Percentiles rank a stretch among this genome's conserved stretches.
Conservation (phyloP, 2,113 vertebrate species). For the Bungarus multicinctus region DNA sequence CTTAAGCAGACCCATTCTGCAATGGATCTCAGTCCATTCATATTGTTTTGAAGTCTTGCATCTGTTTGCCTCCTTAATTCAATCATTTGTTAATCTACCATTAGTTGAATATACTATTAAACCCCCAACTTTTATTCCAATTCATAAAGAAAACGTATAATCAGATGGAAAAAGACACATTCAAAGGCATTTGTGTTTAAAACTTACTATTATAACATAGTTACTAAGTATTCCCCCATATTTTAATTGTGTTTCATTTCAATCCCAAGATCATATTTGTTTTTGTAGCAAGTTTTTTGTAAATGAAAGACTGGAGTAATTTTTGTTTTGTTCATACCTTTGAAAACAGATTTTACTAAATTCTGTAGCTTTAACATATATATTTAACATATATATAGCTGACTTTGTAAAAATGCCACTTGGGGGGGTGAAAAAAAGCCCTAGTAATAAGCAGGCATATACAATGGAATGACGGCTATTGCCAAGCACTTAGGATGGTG, state of each 20-base stretch:
- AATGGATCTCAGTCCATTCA: conserved; percentile 31
- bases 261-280: not conserved
- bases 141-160: not conserved
- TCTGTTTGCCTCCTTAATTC: conserved; percentile 3
- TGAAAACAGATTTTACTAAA: not conserved
- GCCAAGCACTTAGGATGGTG: too few relatives aligned
- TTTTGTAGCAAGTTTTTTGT: not conserved
- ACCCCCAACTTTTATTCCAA: not conserved
- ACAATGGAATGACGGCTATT: too few relatives aligned
- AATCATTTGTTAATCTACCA: conserved; percentile 19
- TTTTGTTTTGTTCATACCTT: not conserved
- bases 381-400: too few relatives aligned
- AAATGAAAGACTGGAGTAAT: not conserved
- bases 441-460: too few relatives aligned
- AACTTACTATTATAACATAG: not conserved
- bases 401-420: too few relatives aligned
- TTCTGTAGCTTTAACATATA: not conserved
- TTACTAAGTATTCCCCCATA: not conserved
- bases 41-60: conserved; percentile 17
- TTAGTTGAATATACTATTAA: not conserved
- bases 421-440: too few relatives aligned
- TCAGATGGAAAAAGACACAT: not conserved
- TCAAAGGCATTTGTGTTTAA: not conserved
- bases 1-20: conserved; percentile 16
- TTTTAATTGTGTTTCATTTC: not conserved